Percentiles rank a stretch among this genome's conserved stretches.
Conservation (phyloP, 2,888 invertebrate species). For the Melanotus villosus region DNA sequence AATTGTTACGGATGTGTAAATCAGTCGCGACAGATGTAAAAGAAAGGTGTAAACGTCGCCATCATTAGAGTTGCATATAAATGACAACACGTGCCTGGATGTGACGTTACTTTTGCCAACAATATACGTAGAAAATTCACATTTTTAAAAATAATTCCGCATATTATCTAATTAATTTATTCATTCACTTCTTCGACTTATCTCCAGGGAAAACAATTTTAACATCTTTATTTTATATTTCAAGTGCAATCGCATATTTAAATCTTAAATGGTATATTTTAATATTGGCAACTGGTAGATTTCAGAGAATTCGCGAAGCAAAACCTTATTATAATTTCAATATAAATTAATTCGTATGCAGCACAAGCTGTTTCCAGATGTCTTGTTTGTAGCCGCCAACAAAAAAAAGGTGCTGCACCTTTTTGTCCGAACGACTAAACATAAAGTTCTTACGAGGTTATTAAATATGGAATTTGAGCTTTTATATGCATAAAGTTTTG, state of each 20-base stretch:
- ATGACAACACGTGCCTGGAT: conserved; percentile 11
- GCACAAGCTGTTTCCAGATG: neutral
- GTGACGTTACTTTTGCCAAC: no score
- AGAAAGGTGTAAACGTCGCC: neutral
- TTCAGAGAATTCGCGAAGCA: neutral
- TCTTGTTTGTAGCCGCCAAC: neutral
- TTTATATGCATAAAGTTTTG: neutral
- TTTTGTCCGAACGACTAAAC: neutral
- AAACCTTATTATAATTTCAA: neutral
- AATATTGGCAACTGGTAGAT: neutral
- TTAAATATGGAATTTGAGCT: neutral
- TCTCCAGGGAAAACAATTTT: no score
- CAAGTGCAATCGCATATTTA: no score
- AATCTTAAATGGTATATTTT: no score
- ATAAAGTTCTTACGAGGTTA: neutral
- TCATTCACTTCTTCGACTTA: no score
- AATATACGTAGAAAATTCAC: no score
- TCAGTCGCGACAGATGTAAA: conserved; percentile 24
- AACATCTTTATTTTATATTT: no score
- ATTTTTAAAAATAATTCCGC: no score
- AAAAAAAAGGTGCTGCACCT: conserved; percentile 11
- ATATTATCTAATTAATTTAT: no score
- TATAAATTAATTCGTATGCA: conserved; percentile 6
- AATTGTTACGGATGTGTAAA: conserved; percentile 29
- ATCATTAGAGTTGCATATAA: conserved; percentile 15